phyloP scores from a whole-genome alignment of 2,113 vertebrate species.

The Tiliqua scincoides region DNA sequence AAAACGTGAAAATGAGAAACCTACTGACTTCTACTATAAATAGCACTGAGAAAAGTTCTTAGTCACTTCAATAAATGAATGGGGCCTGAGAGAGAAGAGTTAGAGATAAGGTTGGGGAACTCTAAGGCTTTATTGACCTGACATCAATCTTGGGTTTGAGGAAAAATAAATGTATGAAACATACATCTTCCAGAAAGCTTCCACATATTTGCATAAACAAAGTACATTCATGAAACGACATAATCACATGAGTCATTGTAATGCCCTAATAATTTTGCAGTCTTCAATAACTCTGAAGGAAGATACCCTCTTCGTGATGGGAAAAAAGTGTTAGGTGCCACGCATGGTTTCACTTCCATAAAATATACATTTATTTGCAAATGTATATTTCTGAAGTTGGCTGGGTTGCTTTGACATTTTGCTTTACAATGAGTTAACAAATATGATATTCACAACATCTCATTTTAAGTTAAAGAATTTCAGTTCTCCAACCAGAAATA shows the following conservation, averaged over 20 bases:
- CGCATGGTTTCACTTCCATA: conserved; percentile 3
- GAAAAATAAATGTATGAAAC: conserved; percentile 62
- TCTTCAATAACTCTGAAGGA: conserved; percentile 39
- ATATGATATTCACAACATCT: conserved; percentile 34
- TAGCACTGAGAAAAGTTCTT: background rate
- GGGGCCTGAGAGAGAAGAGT: conserved; percentile 17
- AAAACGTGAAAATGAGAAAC: background rate
- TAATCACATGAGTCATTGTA: conserved; percentile 45
- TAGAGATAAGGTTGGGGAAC: conserved; percentile 52
- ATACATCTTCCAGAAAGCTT: conserved; percentile 54
- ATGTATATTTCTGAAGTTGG: conserved; percentile 18
- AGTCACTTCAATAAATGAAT: background rate
- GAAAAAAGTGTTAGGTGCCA: conserved; percentile 1
- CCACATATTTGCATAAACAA: conserved; percentile 62
- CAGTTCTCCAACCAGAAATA: conserved; percentile 36
- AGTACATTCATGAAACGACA: conserved; percentile 71
- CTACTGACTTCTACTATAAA: background rate
- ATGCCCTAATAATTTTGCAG: conserved; percentile 50
- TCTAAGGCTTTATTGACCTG: conserved; percentile 63
- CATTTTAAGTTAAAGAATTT: conserved; percentile 36
- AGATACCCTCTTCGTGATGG: conserved; percentile 34
- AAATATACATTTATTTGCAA: conserved; percentile 23
- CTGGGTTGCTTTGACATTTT: background rate
- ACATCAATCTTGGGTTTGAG: conserved; percentile 41
- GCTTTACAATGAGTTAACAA: conserved; percentile 15